These are phyloP conservation scores for Trichoplax adhaerens DNA, from an alignment of 37 sponge, comb jelly and placozoan genomes.

Conservation along the genomic window DNA sequence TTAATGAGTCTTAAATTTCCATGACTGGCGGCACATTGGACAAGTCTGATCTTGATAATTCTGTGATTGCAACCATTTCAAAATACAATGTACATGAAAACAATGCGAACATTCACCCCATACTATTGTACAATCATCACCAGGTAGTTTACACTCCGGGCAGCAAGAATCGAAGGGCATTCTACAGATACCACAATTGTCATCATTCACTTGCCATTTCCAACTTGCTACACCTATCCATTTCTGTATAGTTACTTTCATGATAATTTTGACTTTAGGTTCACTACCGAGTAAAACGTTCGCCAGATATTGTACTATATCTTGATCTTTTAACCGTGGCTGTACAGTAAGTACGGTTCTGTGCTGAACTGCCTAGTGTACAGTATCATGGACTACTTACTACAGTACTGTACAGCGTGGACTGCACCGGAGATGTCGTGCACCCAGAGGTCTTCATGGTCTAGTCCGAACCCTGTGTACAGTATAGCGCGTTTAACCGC, in stretches of 20 bases:
- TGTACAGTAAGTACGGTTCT: too few species aligned
- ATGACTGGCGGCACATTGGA: conserved; percentile 90
- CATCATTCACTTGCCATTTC: conserved; percentile 91
- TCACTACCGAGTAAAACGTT: too few species aligned
- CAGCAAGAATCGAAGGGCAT: conserved; percentile 81
- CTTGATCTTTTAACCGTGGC: too few species aligned
- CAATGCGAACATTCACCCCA: conserved; percentile 69
- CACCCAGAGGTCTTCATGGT: too few species aligned
- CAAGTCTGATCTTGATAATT: conserved; percentile 60
- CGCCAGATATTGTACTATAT: too few species aligned
- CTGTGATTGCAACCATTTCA: conserved; percentile 85
- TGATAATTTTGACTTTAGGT: not conserved
- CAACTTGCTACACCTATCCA: conserved; percentile 92
- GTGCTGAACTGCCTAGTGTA: too few species aligned
- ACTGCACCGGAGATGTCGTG: too few species aligned
- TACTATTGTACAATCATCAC: conserved; percentile 86
- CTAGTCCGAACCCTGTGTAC: too few species aligned
- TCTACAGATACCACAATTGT: conserved; percentile 94
- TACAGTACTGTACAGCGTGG: too few species aligned
- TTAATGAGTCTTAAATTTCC: conserved; percentile 47
- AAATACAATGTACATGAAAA: conserved; percentile 93
- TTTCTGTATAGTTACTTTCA: conserved; percentile 21
- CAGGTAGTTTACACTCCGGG: conserved; percentile 79
- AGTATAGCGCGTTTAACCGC: too few species aligned
- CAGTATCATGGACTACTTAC: too few species aligned